Base-by-base conservation (phyloP, 2,888 invertebrate genomes). In the Spodoptera picta region DNA sequence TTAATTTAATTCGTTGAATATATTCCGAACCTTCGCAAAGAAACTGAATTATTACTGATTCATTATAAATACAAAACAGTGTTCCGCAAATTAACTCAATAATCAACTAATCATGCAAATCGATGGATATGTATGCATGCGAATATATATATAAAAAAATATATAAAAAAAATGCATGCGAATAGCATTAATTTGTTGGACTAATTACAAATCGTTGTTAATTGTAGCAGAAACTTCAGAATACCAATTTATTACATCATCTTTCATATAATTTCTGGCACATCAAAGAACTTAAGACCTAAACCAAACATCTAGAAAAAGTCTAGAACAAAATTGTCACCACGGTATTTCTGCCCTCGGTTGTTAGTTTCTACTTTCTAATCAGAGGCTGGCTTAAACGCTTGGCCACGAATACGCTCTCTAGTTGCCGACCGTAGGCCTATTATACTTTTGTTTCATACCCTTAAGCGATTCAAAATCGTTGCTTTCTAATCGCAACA, bases 351-450 rank as follows among this genome's bases (percentile, higher is more conserved):
- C 75, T 82, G 85, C 86, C 87, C 86, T 87, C 79, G 76, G 82
- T 80, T 75, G 75, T 77, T 74, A 79, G 82, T 90, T 90, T 91
- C 90, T 86, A 90, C 93, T 93, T 93, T 93, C 93, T 92, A 93
- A 90, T 90, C 87, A 88, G 83, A 79, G 74, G 79, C 79, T 78
- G 84, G 86, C 83, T 88, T 90, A 88, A 87, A 86, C 87, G 86
- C 78, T 86, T 85, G 87, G 83, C 84, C 87, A 86, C 86, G 87
- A 90, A 84, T 84, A 84, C 87, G 81, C 87, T 92, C 90, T 90
- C 89, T 88, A 87, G 81, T 83, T 82, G 77, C 83, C 84, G 84
- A 88, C 86, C 82, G 81, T 81, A 84, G 85, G 81, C 82, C 87
- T 82, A 88, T 86, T 85, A 88, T 87, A 86, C 87, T 90, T 90